These are phyloP conservation scores for Nesogale talazaci DNA, from an alignment of 2,113 vertebrate species.

Conservation along the genomic window DNA sequence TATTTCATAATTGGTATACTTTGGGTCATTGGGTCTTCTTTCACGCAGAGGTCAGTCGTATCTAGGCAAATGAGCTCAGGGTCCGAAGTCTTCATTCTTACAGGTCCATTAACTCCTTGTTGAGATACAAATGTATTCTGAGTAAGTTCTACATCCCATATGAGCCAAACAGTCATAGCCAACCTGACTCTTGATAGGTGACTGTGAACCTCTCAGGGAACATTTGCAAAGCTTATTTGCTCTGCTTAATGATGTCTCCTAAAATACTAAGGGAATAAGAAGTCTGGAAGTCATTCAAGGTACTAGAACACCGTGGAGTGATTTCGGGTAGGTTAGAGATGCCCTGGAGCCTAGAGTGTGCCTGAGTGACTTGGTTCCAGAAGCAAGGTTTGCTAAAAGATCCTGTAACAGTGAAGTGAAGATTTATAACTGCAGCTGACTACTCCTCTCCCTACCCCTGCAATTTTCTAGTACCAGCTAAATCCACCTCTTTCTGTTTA, in stretches of 20 bases:
- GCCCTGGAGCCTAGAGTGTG: constrained; percentile 49
- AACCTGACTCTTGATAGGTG: not conserved
- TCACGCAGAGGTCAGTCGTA: not conserved
- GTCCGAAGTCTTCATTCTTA: not conserved
- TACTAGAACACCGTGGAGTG: not conserved
- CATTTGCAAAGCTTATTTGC: constrained; percentile 25
- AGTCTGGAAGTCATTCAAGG: not conserved
- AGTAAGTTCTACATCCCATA: not conserved
- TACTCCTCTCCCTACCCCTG: not conserved
- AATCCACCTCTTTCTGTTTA: constrained; percentile 56
- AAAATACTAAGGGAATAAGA: constrained; percentile 35
- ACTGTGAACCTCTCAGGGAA: not conserved
- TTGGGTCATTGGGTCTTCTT: not conserved
- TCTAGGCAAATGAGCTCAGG: not conserved
- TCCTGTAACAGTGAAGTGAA: constrained; percentile 56
- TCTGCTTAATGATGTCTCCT: not conserved
- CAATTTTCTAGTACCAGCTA: not conserved
- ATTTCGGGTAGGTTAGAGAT: not conserved
- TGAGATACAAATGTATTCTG: not conserved
- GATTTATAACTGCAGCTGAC: constrained; percentile 40
- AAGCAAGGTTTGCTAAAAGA: constrained; percentile 60
- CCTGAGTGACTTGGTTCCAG: constrained; percentile 14
- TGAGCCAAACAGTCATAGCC: not conserved
- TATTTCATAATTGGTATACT: constrained; percentile 30
- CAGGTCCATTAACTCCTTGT: no score